phyloP scores from a whole-genome alignment of 2,113 vertebrate genomes.

The Hypanus sabinus region DNA sequence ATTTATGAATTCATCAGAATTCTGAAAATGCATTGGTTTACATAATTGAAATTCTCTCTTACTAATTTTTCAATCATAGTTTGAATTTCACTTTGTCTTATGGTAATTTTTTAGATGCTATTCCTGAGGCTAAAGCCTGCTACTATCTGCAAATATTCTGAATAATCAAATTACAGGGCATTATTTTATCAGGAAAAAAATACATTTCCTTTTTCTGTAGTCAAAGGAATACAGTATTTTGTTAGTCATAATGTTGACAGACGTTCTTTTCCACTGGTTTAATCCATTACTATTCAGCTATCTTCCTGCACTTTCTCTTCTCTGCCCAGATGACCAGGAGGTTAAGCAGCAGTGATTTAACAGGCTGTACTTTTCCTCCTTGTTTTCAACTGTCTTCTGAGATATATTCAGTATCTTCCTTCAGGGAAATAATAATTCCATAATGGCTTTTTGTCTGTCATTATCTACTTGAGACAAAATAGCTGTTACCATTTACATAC shows the following conservation, averaged over 20 bases:
- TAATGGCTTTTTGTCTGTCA: background rate
- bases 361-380: constrained; percentile 5
- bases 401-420: background rate
- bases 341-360: constrained; percentile 14
- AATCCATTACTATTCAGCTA: background rate
- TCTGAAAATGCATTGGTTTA: background rate
- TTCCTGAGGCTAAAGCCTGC: background rate
- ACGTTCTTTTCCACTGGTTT: background rate
- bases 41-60: background rate
- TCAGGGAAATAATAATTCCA: background rate
- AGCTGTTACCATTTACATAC: background rate
- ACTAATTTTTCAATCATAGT: background rate
- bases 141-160: background rate
- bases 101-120: background rate
- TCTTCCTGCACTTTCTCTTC: constrained; percentile 30
- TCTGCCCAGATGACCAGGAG: background rate
- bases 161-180: background rate
- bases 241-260: background rate
- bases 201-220: background rate
- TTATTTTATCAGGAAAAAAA: background rate
- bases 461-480: background rate
- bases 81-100: background rate
- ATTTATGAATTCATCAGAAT: background rate
- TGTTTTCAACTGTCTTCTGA: background rate
- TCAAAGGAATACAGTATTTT: background rate